phyloP scores from a whole-genome alignment of 2,113 vertebrate species.

The Alexandromys fortis region DNA sequence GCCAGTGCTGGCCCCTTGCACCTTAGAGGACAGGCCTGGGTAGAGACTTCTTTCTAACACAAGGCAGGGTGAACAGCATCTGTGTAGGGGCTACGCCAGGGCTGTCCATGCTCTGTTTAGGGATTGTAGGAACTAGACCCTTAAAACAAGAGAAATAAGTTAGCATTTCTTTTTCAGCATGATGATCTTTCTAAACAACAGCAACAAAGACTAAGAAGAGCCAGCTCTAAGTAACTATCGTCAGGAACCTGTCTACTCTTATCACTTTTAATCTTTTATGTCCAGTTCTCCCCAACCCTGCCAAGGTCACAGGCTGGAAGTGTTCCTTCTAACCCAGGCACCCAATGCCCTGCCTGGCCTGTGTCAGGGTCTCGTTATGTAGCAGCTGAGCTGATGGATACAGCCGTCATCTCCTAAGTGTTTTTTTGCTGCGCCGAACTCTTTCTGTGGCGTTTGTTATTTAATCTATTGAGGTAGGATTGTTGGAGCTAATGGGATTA shows the following conservation, averaged over 20 bases:
- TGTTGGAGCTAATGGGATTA: background rate
- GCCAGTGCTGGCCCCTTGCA: background rate
- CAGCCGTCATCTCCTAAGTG: background rate
- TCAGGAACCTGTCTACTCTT: background rate
- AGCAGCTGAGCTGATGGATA: background rate
- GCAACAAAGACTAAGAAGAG: background rate
- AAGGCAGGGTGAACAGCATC: background rate
- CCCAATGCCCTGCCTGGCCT: background rate
- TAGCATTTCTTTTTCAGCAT: background rate
- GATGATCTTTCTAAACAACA: background rate
- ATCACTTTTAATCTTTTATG: background rate
- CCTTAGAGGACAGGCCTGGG: background rate
- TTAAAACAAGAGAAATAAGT: background rate
- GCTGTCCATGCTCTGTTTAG: background rate
- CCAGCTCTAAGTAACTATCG: background rate
- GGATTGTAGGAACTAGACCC: background rate
- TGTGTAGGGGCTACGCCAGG: accelerated
- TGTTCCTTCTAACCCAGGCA: background rate
- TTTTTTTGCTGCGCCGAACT: background rate
- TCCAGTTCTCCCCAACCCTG: background rate
- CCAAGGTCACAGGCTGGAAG: background rate
- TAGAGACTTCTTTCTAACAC: background rate
- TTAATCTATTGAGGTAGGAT: background rate
- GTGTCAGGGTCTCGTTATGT: background rate
- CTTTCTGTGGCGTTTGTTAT: background rate